phyloP scores from a whole-genome alignment of 2,797 vertebrate genomes.

The Alauda arvensis region DNA sequence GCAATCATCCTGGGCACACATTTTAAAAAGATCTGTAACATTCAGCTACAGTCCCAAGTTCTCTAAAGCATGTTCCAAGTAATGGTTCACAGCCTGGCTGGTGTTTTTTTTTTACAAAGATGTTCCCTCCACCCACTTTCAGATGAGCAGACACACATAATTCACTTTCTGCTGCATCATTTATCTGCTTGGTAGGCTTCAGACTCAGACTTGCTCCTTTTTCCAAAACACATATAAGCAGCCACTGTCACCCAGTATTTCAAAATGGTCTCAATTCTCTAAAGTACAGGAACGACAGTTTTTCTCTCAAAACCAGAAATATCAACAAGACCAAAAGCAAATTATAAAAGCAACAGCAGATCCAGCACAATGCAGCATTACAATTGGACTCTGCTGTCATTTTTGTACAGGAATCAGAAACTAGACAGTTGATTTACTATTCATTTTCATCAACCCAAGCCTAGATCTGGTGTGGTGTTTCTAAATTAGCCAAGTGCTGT shows the following conservation, averaged over 20 bases:
- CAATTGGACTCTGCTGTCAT: neutral
- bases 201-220: neutral
- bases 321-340: neutral
- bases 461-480: neutral
- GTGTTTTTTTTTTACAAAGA: neutral
- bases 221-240: neutral
- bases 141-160: neutral
- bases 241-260: neutral
- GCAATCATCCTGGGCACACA: neutral
- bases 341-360: neutral
- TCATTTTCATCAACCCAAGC: neutral
- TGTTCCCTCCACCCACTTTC: neutral
- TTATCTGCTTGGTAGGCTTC: neutral
- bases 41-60: neutral
- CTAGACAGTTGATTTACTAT: neutral
- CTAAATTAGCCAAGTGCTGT: neutral
- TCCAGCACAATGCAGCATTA: neutral
- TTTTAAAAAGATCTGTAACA: neutral
- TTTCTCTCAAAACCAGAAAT: neutral
- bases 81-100: neutral
- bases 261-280: neutral
- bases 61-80: neutral
- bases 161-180: neutral
- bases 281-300: neutral
- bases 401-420: neutral